Percentiles rank a stretch among this genome's conserved stretches.
Evolutionary conservation across 2,797 vertebrate species (phyloP).

Genomic region (Lacerta bilineata): DNA sequence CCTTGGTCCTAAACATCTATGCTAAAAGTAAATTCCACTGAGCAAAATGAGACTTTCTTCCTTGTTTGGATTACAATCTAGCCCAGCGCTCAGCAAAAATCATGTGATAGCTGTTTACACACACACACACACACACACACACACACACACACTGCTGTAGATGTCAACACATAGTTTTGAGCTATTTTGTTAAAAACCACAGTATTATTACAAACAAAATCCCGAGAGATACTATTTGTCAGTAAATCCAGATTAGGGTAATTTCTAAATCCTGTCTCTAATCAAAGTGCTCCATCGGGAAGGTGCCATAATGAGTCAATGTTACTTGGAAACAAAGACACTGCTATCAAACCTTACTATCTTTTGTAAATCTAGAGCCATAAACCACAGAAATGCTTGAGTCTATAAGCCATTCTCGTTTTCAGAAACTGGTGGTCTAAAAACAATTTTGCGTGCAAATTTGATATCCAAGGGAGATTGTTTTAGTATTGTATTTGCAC

Average conservation of each 20-base stretch:
- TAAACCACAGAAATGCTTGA: slow-evolving; percentile 48
- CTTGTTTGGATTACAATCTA: neutral
- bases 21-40: neutral
- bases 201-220: slow-evolving; percentile 9
- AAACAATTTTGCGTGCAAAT: slow-evolving; percentile 42
- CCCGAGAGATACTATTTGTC: neutral
- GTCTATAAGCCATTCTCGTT: slow-evolving; percentile 27
- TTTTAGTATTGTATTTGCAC: slow-evolving; percentile 61
- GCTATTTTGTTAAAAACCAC: slow-evolving; percentile 7
- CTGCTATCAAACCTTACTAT: slow-evolving; percentile 33
- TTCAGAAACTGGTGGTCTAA: slow-evolving; percentile 23
- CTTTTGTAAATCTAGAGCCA: neutral
- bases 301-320: neutral
- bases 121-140: neutral
- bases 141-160: neutral
- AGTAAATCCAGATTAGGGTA: slow-evolving; percentile 38
- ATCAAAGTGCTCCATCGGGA: slow-evolving; percentile 24
- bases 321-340: neutral
- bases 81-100: neutral
- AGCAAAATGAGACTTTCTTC: neutral
- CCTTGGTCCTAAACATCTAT: too few species aligned
- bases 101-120: neutral
- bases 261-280: slow-evolving; percentile 29
- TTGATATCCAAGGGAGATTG: slow-evolving; percentile 50
- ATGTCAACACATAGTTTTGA: neutral